These are phyloP conservation scores for Lepidurus packardi DNA, from an alignment of 1,140 invertebrate species.

Conservation along the genomic window DNA sequence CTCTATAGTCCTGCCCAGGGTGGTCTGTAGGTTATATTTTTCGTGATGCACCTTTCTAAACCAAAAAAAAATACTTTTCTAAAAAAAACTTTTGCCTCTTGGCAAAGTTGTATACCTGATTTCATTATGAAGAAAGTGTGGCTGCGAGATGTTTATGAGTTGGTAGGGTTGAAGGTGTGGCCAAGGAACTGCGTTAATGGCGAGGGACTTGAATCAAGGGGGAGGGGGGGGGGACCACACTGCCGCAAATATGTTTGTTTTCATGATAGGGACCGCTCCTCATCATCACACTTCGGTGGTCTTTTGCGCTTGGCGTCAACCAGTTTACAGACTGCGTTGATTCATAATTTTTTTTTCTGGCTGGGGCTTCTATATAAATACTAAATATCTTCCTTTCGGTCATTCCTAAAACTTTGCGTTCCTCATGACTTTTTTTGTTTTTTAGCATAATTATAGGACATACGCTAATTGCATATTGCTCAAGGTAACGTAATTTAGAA, in stretches of 20 bases:
- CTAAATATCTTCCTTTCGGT: background rate
- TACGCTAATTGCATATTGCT: no score
- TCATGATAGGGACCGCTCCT: slow-evolving; percentile 13
- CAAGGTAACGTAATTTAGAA: no score
- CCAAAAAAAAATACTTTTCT: background rate
- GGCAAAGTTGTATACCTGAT: background rate
- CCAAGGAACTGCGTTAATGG: background rate
- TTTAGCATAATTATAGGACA: no score
- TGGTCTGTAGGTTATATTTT: slow-evolving; percentile 19
- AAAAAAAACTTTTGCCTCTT: slow-evolving; percentile 3
- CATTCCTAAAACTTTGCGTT: background rate
- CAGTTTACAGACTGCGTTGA: background rate
- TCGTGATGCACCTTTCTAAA: background rate
- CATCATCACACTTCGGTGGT: slow-evolving; percentile 17
- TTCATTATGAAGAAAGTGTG: slow-evolving; percentile 19
- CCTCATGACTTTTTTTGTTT: background rate
- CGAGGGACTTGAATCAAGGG: background rate
- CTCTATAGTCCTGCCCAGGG: background rate
- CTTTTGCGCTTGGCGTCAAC: slow-evolving; percentile 7
- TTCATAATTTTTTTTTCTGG: background rate
- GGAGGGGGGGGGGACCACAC: background rate
- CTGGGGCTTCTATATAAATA: background rate
- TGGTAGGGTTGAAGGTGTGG: slow-evolving; percentile 13
- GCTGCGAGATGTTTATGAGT: slow-evolving; percentile 4
- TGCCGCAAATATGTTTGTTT: slow-evolving; percentile 22